Evolutionary conservation across 2,888 invertebrate genomes (phyloP).

Genomic region (Luffia ferchaultella): DNA sequence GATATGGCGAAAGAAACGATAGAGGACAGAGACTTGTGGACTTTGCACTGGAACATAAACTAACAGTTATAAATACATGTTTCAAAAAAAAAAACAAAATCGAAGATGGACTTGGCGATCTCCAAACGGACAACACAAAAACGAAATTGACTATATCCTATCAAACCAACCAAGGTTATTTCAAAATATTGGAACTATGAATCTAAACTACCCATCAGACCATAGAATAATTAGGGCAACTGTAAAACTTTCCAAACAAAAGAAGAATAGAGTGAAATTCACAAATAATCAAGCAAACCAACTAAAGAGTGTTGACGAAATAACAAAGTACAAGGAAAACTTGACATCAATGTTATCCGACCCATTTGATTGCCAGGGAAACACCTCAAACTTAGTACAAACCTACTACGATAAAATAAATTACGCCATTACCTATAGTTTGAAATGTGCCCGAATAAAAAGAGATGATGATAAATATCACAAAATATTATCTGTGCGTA

Average conservation of each 20-base stretch:
- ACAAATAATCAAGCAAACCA: constrained; percentile 7
- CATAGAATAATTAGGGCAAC: constrained; percentile 2
- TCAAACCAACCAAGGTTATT: constrained; percentile 3
- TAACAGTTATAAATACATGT: constrained; percentile 2
- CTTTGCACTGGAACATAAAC: constrained; percentile 7
- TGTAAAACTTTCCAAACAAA: constrained; percentile 2
- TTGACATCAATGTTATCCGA: neutral
- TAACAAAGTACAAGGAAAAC: constrained; percentile 1
- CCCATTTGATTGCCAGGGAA: too few relatives aligned
- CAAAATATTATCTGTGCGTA: neutral
- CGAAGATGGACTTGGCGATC: constrained; percentile 2
- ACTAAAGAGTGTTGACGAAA: neutral
- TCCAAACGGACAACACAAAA: neutral
- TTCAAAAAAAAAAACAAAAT: constrained; percentile 3
- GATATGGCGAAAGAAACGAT: constrained; percentile 8
- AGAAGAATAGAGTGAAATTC: constrained; percentile 7
- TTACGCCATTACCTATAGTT: neutral
- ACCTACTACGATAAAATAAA: neutral
- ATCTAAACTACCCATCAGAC: constrained; percentile 4
- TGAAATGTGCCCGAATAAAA: neutral
- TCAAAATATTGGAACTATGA: constrained; percentile 3
- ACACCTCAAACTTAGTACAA: too few relatives aligned
- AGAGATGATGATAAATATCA: neutral
- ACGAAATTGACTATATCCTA: constrained; percentile 5
- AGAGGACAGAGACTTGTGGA: constrained; percentile 9